phyloP scores from a whole-genome alignment of 2,888 invertebrate species.

The Eremobia ochroleuca region DNA sequence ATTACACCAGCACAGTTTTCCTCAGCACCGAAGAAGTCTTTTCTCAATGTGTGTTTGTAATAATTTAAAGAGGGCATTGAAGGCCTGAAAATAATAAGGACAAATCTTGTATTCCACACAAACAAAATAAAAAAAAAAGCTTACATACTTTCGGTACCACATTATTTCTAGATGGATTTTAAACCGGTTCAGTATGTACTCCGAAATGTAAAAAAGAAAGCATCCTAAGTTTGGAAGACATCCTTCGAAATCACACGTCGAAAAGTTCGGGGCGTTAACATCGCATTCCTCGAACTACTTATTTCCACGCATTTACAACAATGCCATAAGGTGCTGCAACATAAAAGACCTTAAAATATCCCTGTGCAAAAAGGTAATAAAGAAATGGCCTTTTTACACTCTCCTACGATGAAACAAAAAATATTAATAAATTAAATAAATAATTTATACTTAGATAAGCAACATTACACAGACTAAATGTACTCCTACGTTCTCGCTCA shows the following conservation, averaged over 20 bases:
- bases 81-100: conserved; percentile 85
- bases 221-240: neutral
- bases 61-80: conserved; percentile 95
- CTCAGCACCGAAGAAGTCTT: conserved; percentile 93
- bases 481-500: too few relatives aligned
- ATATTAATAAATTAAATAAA: too few relatives aligned
- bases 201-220: neutral
- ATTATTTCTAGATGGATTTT: neutral
- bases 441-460: too few relatives aligned
- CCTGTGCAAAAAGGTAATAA: too few relatives aligned
- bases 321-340: too few relatives aligned
- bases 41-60: conserved; percentile 93
- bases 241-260: neutral
- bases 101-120: neutral
- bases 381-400: too few relatives aligned
- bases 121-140: neutral
- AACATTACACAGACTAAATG: too few relatives aligned
- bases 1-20: conserved; percentile 93
- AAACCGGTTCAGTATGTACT: neutral
- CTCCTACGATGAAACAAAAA: too few relatives aligned
- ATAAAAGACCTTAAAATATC: too few relatives aligned
- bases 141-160: neutral
- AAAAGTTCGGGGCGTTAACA: neutral
- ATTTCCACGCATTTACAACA: too few relatives aligned
- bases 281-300: too few relatives aligned